Evolutionary conservation across 1,140 invertebrate genomes (phyloP).

Genomic region (Brachionus calyciflorus): DNA sequence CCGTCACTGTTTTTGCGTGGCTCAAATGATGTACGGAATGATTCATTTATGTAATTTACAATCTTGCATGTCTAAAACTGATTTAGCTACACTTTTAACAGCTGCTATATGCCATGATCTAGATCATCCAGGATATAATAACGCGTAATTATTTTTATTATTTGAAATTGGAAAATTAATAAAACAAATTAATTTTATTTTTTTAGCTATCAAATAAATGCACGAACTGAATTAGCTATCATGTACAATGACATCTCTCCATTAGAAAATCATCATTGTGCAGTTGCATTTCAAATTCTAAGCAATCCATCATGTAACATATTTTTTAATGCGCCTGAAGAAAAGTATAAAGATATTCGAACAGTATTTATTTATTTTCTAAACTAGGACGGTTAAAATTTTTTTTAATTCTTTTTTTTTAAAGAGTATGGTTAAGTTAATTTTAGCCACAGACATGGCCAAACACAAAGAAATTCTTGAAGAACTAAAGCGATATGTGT

Average conservation of each 20-base stretch:
- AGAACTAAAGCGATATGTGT: constrained; percentile 56
- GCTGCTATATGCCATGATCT: constrained; percentile 73
- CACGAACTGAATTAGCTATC: constrained; percentile 76
- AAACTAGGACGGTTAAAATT: not conserved
- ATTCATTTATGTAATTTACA: constrained; percentile 61
- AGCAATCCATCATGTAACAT: constrained; percentile 72
- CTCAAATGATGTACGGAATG: constrained; percentile 75
- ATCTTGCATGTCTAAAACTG: constrained; percentile 69
- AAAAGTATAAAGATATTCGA: constrained; percentile 64
- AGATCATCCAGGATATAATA: constrained; percentile 63
- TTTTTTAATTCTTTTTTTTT: not conserved
- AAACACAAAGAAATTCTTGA: constrained; percentile 60
- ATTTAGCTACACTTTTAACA: constrained; percentile 75
- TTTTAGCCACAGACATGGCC: constrained; percentile 62
- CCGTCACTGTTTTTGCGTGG: constrained; percentile 81
- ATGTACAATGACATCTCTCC: constrained; percentile 85
- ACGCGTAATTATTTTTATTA: constrained; percentile 55
- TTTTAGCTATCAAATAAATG: constrained; percentile 69
- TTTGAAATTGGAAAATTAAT: too few relatives aligned
- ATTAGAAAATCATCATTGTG: constrained; percentile 83
- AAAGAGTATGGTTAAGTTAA: constrained; percentile 60
- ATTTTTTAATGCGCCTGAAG: constrained; percentile 66
- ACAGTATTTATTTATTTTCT: constrained; percentile 42
- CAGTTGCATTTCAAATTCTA: constrained; percentile 76
- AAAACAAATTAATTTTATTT: constrained; percentile 1